Evolutionary conservation across 2,797 vertebrate genomes (phyloP).

Genomic region (Melanotaenia pygmaea): DNA sequence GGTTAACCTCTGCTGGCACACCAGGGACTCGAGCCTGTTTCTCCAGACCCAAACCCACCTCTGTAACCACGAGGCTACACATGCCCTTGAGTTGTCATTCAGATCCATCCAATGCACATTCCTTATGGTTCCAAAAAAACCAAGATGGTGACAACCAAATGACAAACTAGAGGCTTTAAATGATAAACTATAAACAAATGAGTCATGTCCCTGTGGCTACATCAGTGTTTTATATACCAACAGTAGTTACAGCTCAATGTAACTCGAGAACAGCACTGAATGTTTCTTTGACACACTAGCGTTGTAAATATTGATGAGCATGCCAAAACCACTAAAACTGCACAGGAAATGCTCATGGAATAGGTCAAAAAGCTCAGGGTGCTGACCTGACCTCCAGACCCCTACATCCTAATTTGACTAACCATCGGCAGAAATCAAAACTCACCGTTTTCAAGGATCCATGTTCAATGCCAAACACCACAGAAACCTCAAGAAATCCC

Average conservation of each 20-base stretch:
- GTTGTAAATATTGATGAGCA: too few species aligned
- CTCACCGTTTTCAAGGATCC: too few species aligned
- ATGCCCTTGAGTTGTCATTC: too few species aligned
- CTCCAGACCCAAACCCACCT: too few species aligned
- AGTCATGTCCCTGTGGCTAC: background rate
- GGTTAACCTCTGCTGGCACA: too few species aligned
- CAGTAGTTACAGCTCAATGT: background rate
- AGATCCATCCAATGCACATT: background rate
- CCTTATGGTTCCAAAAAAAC: background rate
- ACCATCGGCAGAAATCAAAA: too few species aligned
- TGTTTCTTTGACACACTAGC: too few species aligned
- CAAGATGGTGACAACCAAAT: background rate
- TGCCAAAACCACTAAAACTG: background rate
- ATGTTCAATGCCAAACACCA: too few species aligned
- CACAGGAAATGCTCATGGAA: background rate
- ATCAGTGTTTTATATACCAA: background rate
- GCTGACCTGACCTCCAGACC: background rate
- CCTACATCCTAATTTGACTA: background rate
- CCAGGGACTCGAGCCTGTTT: too few species aligned
- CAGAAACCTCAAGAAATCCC: too few species aligned
- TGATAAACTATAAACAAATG: background rate
- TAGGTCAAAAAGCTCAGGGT: background rate
- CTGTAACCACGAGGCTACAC: too few species aligned
- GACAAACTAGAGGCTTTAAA: background rate
- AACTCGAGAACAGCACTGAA: too few species aligned